Base-by-base conservation (phyloP, 2,797 vertebrate genomes). In the Graptemys geographica region DNA sequence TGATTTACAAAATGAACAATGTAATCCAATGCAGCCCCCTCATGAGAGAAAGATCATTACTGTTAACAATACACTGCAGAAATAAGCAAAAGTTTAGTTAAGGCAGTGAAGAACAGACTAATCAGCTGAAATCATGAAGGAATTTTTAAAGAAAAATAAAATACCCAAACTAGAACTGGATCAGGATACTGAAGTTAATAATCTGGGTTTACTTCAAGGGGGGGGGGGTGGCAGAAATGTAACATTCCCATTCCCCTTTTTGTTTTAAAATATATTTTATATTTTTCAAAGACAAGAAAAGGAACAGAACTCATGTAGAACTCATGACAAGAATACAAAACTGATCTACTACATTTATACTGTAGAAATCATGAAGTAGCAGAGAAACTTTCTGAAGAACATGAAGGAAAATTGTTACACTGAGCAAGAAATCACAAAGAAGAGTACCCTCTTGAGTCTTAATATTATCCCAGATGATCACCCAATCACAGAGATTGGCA, bases 1-100 rank as follows among this genome's bases (percentile, higher is more conserved):
- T 88, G 44, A 90, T 93, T 94, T 89, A 83, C 92, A 88, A 93
- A 95, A 9, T 49, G 81, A 57, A 69, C 89, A 95, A 44, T 21
- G 92, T 83, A 83, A 93, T 83, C 59, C 2, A 52, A 89, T 94
- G 89, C 15, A 83, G 89, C 74, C 49, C 62, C 56, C 87, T 90
- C 47, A 0, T 7, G 62, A 91, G 81, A 93, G 62, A 93, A 72
- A 88, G 53, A 72, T 19, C 89, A 37, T 0, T 1, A 1, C 69
- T 78, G 79, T 89, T 95, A 90, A 62, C 79, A 33, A 27, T 13
- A 84, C 33, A 62, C 59, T 90, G 5, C 59, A 93, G 83, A 0
- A 2, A 31, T 41, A 81, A 0, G 13, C 59, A 79, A 11, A 89
- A 90, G 47, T 65, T 37, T 74, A 21, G 44, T 28, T 59, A 59